Conservation (phyloP, 2,888 invertebrate genomes). For the Sinopyrophorus schimmeli region DNA sequence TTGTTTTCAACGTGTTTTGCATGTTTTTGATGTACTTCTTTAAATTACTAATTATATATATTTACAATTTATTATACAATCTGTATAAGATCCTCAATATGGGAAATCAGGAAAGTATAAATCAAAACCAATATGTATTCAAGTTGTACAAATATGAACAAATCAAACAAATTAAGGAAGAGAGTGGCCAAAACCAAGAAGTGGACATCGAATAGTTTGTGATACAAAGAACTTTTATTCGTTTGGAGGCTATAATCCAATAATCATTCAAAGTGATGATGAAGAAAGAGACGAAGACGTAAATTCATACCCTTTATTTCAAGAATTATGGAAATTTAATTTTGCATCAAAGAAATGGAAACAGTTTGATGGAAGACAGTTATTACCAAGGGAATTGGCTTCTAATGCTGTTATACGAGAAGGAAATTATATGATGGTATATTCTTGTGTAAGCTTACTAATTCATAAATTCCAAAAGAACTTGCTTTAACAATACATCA, state of each 20-base stretch:
- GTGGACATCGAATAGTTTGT: constrained; percentile 90
- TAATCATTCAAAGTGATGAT: constrained; percentile 48
- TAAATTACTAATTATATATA: too few relatives aligned
- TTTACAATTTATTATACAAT: too few relatives aligned
- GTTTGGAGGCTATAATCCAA: constrained; percentile 88
- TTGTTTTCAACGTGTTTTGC: too few relatives aligned
- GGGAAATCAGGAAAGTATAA: constrained; percentile 33
- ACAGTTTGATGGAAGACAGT: constrained; percentile 63
- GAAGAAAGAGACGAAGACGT: constrained; percentile 53
- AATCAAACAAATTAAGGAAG: constrained; percentile 37
- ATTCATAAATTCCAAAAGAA: not conserved
- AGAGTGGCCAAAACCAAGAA: constrained; percentile 59
- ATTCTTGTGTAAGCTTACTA: constrained; percentile 41
- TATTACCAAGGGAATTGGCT: constrained; percentile 82
- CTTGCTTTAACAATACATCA: too few relatives aligned
- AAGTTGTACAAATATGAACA: constrained; percentile 46
- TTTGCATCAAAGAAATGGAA: constrained; percentile 78
- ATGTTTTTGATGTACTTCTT: too few relatives aligned
- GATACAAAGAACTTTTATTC: constrained; percentile 76
- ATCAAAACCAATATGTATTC: constrained; percentile 37
- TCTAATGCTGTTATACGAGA: constrained; percentile 82
- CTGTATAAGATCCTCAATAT: too few relatives aligned
- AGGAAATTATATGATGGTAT: constrained; percentile 73
- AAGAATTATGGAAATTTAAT: constrained; percentile 87
- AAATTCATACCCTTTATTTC: constrained; percentile 68